Conservation (phyloP, 2,888 invertebrate species). For the Chloromyia formosa region DNA sequence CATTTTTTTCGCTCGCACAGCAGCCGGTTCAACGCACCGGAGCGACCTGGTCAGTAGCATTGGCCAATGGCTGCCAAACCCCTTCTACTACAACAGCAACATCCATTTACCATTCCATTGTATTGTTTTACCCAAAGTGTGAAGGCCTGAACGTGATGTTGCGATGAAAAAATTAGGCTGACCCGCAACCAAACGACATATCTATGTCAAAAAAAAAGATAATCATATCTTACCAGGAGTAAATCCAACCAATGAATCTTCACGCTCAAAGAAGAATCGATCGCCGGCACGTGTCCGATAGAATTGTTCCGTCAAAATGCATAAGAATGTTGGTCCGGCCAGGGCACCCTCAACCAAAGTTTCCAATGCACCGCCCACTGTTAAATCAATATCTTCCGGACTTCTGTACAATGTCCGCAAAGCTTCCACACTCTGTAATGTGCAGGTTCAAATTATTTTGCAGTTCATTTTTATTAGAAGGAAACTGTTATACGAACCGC, state of each 20-base stretch:
- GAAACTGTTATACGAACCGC: constrained; percentile 61
- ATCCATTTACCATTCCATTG: too few relatives aligned
- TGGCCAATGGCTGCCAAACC: too few relatives aligned
- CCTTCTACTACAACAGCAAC: too few relatives aligned
- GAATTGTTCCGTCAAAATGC: constrained; percentile 88
- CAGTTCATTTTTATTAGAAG: constrained; percentile 5
- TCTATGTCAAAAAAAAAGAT: too few relatives aligned
- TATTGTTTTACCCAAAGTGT: too few relatives aligned
- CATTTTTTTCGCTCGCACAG: too few relatives aligned
- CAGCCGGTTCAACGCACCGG: too few relatives aligned
- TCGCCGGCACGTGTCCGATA: constrained; percentile 85
- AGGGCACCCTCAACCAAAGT: constrained; percentile 77
- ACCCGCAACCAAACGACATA: too few relatives aligned
- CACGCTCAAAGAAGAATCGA: constrained; percentile 84
- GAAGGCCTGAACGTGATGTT: too few relatives aligned
- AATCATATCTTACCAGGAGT: constrained; percentile 65
- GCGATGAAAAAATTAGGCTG: too few relatives aligned
- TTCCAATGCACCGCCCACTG: constrained; percentile 86
- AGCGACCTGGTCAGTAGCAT: too few relatives aligned
- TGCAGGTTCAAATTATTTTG: constrained; percentile 10
- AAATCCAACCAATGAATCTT: constrained; percentile 71
- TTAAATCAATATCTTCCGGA: constrained; percentile 85
- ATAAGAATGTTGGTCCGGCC: constrained; percentile 87
- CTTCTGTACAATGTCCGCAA: constrained; percentile 73
- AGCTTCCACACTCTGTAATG: constrained; percentile 67